A percentile compares a stretch with the other conserved stretches of the same genome.
Evolutionary conservation across 2,113 vertebrate genomes (phyloP).

Genomic region (Dromaius novaehollandiae): DNA sequence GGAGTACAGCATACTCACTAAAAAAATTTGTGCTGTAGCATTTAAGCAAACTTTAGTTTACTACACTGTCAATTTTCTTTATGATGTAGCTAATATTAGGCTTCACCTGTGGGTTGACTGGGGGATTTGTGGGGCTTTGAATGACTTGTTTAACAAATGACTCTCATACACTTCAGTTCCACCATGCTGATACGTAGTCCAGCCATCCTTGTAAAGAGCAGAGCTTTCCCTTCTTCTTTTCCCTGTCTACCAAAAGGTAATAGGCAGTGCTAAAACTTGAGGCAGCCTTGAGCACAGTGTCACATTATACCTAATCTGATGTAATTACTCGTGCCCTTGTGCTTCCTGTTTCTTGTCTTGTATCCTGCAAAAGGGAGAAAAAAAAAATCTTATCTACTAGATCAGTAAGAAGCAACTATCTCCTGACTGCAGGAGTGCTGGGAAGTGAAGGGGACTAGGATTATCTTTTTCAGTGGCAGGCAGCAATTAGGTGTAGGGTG

Average conservation of each 20-base stretch:
- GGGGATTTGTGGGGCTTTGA: not conserved
- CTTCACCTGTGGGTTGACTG: not conserved
- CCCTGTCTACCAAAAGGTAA: not conserved
- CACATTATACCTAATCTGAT: slow-evolving; percentile 40
- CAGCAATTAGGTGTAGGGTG: not conserved
- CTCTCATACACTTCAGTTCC: not conserved
- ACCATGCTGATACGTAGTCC: not conserved
- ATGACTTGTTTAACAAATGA: not conserved
- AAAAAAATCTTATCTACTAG: not conserved
- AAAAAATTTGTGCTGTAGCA: not conserved
- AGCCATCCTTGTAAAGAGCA: not conserved
- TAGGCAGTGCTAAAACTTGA: not conserved
- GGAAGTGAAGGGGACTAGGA: not conserved
- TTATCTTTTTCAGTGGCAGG: slow-evolving; percentile 5
- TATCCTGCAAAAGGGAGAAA: not conserved
- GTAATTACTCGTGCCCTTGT: slow-evolving; percentile 8
- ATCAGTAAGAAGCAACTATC: slow-evolving; percentile 32
- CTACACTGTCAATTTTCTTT: not conserved
- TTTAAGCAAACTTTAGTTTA: not conserved
- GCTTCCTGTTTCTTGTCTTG: slow-evolving; percentile 40
- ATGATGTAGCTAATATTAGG: not conserved
- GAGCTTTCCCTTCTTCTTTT: not conserved
- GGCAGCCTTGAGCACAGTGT: slow-evolving; percentile 2
- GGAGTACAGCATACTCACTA: not conserved
- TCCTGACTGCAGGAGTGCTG: slow-evolving; percentile 26